A percentile compares a stretch with the other conserved stretches of the same genome.
Evolutionary conservation across 2,888 invertebrate genomes (phyloP).

Genomic region (Leptinotarsa rubiginosa): DNA sequence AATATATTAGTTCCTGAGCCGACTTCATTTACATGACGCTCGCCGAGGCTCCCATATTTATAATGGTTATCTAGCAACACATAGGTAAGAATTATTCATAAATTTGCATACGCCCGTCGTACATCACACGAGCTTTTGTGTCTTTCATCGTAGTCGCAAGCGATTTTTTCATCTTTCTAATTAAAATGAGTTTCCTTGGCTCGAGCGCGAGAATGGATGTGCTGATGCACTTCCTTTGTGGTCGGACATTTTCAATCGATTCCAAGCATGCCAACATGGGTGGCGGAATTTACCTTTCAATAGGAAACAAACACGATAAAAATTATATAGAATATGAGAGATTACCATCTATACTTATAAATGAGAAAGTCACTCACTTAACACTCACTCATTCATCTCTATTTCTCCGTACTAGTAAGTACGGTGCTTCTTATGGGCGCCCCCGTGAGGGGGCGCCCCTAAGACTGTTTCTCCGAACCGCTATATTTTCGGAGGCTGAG

Average conservation of each 20-base stretch:
- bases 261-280: slow-evolving; percentile 13
- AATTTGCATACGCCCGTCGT: slow-evolving; percentile 61
- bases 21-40: slow-evolving; percentile 61
- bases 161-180: slow-evolving; percentile 66
- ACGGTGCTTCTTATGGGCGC: no score
- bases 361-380: no score
- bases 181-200: slow-evolving; percentile 65
- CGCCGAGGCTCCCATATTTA: slow-evolving; percentile 60
- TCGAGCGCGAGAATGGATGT: slow-evolving; percentile 50
- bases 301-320: not conserved
- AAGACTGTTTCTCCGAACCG: no score
- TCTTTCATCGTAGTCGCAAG: slow-evolving; percentile 62
- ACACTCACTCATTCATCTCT: no score
- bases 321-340: not conserved
- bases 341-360: no score
- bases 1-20: slow-evolving; percentile 65
- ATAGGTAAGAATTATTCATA: slow-evolving; percentile 64
- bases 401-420: no score
- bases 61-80: slow-evolving; percentile 64
- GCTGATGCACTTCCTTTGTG: slow-evolving; percentile 34
- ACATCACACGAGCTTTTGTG: slow-evolving; percentile 62
- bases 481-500: no score
- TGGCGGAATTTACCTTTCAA: not conserved
- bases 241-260: slow-evolving; percentile 51
- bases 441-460: no score